Conservation (phyloP, 23 tunicate species). For the Ascidia mentula region DNA sequence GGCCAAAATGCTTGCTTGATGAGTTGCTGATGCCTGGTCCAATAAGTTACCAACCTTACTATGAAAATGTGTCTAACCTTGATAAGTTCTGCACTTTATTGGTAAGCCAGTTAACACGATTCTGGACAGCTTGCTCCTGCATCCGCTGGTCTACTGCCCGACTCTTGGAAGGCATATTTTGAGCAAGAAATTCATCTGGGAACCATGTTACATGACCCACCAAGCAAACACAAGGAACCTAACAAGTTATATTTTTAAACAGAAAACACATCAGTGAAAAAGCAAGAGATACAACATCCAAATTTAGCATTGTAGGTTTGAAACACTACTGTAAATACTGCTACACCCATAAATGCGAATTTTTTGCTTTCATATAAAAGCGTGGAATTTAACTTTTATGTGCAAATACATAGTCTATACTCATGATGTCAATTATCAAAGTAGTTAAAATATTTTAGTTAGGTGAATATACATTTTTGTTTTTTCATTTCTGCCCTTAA, state of each 20-base stretch:
- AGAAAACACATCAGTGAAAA: no score
- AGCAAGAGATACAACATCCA: no score
- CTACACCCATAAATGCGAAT: no score
- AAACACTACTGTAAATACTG: no score
- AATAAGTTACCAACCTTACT: no score
- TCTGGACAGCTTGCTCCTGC: conserved; percentile 59
- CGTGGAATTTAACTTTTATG: no score
- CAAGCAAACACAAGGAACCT: conserved; percentile 80
- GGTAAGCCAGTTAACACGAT: conserved; percentile 45
- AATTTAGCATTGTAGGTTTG: no score
- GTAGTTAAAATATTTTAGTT: no score
- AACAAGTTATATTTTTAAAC: background rate
- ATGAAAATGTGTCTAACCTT: conserved; percentile 37
- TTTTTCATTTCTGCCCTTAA: background rate
- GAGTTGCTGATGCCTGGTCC: no score
- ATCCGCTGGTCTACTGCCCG: conserved; percentile 63
- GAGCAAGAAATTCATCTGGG: conserved; percentile 58
- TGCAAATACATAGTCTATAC: no score
- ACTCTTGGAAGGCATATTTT: conserved; percentile 37
- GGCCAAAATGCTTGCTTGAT: no score
- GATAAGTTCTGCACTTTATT: conserved; percentile 60
- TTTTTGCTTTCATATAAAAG: background rate
- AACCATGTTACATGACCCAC: conserved; percentile 82
- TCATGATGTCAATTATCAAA: no score
- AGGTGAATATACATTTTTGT: background rate